These are phyloP conservation scores for Phenacoccus solenopsis DNA, from an alignment of 1,140 invertebrate genomes.

Conservation along the genomic window DNA sequence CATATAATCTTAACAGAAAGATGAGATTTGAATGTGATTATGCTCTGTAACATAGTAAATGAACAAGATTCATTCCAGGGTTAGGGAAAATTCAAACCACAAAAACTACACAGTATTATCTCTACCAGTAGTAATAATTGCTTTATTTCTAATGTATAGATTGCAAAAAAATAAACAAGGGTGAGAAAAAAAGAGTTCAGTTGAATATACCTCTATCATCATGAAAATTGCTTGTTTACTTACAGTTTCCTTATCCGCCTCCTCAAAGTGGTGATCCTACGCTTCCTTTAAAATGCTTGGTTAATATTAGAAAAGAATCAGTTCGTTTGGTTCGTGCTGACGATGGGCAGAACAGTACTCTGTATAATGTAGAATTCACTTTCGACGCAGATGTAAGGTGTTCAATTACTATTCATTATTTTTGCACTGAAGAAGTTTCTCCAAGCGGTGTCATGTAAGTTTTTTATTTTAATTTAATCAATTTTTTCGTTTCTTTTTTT, in stretches of 20 bases:
- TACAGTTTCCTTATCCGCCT: slow-evolving; percentile 90
- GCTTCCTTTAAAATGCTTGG: slow-evolving; percentile 86
- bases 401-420: slow-evolving; percentile 88
- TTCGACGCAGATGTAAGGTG: slow-evolving; percentile 93
- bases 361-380: slow-evolving; percentile 91
- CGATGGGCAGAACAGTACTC: slow-evolving; percentile 32
- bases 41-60: too few relatives aligned
- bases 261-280: slow-evolving; percentile 91
- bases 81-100: too few relatives aligned
- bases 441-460: slow-evolving; percentile 31
- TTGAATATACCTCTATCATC: too few relatives aligned
- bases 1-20: too few relatives aligned
- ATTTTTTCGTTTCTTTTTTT: too few relatives aligned
- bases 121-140: too few relatives aligned
- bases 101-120: too few relatives aligned
- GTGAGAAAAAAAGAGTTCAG: too few relatives aligned
- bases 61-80: too few relatives aligned
- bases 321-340: slow-evolving; percentile 62
- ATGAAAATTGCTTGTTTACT: background rate
- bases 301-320: slow-evolving; percentile 95
- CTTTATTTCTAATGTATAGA: too few relatives aligned
- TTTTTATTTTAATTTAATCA: background rate
- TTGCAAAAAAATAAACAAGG: too few relatives aligned
- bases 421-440: slow-evolving; percentile 78
- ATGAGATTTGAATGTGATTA: too few relatives aligned